phyloP scores from a whole-genome alignment of 2,797 vertebrate genomes.

The Rhinatrema bivittatum region DNA sequence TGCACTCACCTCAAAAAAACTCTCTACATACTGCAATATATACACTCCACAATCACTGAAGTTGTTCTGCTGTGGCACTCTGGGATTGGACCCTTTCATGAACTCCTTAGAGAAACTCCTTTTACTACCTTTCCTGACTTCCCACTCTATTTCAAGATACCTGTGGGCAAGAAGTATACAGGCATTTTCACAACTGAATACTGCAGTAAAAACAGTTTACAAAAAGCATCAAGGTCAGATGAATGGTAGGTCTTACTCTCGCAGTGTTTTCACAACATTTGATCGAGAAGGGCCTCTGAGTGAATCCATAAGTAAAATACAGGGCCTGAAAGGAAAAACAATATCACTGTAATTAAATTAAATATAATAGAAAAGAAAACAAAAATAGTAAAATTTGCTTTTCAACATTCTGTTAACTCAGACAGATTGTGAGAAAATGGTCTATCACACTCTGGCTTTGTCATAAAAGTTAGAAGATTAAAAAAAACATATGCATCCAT shows the following conservation, averaged over 20 bases:
- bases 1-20: conserved; percentile 93
- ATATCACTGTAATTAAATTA: too few relatives aligned
- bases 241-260: conserved; percentile 78
- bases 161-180: conserved; percentile 58
- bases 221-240: neutral
- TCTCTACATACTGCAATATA: conserved; percentile 92
- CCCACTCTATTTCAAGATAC: conserved; percentile 97
- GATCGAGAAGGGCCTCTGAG: conserved; percentile 85
- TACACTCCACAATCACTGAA: conserved; percentile 97
- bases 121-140: conserved; percentile 78
- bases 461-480: too few relatives aligned
- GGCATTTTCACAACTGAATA: too few relatives aligned
- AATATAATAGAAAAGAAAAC: too few relatives aligned
- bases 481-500: too few relatives aligned
- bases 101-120: conserved; percentile 89
- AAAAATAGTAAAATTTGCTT: too few relatives aligned
- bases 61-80: conserved; percentile 96
- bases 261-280: conserved; percentile 86
- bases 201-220: neutral
- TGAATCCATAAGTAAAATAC: conserved; percentile 97
- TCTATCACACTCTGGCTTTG: too few relatives aligned
- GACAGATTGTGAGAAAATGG: too few relatives aligned
- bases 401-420: too few relatives aligned
- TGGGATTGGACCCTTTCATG: conserved; percentile 93
- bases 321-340: conserved; percentile 67